Conservation (phyloP, 2,797 vertebrate genomes). For the Sitta carolinensis region DNA sequence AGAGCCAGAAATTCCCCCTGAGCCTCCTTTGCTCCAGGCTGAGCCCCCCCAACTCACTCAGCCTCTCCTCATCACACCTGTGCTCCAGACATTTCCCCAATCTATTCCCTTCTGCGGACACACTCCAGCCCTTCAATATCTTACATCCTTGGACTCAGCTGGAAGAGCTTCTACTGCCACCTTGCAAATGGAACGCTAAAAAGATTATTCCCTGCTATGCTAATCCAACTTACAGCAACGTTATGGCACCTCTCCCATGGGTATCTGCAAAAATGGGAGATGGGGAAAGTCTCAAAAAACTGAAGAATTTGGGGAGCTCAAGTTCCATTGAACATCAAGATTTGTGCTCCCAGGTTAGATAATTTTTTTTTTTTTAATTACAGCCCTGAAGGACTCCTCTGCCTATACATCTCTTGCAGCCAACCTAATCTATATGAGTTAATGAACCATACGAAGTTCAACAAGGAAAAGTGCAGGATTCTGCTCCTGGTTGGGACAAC, state of each 20-base stretch:
- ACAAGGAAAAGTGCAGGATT: background rate
- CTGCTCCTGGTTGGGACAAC: background rate
- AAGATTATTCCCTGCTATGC: background rate
- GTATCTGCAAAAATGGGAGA: background rate
- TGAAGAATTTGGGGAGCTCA: accelerated
- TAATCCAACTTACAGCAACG: background rate
- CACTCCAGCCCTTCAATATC: background rate
- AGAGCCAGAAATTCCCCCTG: background rate
- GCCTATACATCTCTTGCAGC: background rate
- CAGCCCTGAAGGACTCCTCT: background rate
- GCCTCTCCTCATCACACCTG: background rate
- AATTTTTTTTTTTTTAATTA: background rate
- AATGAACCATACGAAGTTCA: background rate
- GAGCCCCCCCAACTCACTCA: background rate
- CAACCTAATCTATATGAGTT: background rate
- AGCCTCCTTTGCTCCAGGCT: background rate
- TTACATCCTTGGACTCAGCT: background rate
- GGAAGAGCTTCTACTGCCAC: background rate
- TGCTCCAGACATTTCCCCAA: background rate
- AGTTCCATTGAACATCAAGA: background rate
- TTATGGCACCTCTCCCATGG: background rate
- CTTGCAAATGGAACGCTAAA: background rate
- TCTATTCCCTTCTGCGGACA: background rate
- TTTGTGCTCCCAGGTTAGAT: background rate
- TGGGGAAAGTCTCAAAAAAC: background rate